Base-by-base conservation (phyloP, 2,113 vertebrate species). In the Tychaedon coryphoeus region DNA sequence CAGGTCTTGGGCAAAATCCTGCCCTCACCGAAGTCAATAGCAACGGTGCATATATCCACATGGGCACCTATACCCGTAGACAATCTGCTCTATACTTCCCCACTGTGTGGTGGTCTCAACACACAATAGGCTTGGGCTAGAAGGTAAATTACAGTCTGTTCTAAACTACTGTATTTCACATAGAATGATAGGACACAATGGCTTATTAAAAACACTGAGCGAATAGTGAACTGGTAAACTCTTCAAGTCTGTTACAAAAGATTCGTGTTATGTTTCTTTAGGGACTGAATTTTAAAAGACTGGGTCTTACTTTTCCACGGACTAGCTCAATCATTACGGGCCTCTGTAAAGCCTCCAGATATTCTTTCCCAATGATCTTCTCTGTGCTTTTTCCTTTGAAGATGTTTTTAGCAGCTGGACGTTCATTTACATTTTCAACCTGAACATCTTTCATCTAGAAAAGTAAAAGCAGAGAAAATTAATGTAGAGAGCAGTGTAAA, bases 301-400 rank as follows among this genome's bases (percentile, higher is more conserved):
- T 20, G 19, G 25, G 29, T 48, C 97, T 98, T 98, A 99, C 99
- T 98, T 99, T 99, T 95, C 99, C 99, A 86, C 98, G 98, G 67
- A 95, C 97, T 90, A 99, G 97, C 69, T 99, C 99, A 78, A 99
- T 51, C 60, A 99, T 71, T 67, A 99, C 96, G 31, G 99, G 99
- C 81, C 97, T 99, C 67, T 98, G 98, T 67, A 99, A 97, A 86
- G 98, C 98, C 77, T 97, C 94, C 53, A 99, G 90, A 70, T 98
- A 98, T 45, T 93, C 95, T 26, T 98, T 98, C 62, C 98, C 98
- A 9, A 99, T 84, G 75, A 99, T 74, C 83, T 97, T 98, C 60
- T 98, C 97, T 15, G 96, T 51, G 28, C 85, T 98, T 93, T 98
- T 98, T 57, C 98, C 99, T 48, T 97, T 95, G 79, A 99, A 98